Evolutionary conservation across 1,140 invertebrate species (phyloP), one percentile per base, ranked within the genome.

Genomic region (Atopsyche davidsoni): DNA sequence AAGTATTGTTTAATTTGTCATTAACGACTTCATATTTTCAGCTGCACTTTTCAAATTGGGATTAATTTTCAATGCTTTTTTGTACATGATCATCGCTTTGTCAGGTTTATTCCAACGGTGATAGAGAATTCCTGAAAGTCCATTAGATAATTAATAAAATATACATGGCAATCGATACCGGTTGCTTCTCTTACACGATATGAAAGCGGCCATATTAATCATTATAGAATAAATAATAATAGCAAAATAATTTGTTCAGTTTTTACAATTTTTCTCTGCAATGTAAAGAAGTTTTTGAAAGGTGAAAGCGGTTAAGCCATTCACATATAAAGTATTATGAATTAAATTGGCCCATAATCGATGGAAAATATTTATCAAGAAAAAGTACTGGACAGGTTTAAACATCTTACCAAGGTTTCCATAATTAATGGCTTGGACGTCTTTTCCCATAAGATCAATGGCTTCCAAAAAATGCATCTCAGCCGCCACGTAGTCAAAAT

Each of bases 61-160:
- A 64, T 92, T 80, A 2, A 93, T 63, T 60, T 76, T 66, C 25
- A 93, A 67, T 10, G 92, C 87, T 65, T 76, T 80, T 46, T 72
- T 71, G 62, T 97, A 97, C 66, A 82, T 80, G 45, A 76, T 62
- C 62, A 83, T 78, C 2, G 92, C 92, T 53, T 80, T 66, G 1
- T 80, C 67, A 53, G 79, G 75, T 73, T 86, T 91, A 42, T 86
- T 85, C 92, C 91, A 96, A 25, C 90, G 80, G 70, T 97, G 93
- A 72, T 96, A 96, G 1, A 96, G 72, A 19, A 97, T 92, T 53
- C 91, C 89, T 89, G 62, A 31, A 78, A 78, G 60, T 57, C 54
- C 59, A 51, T 60, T 19, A 49, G 60, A 58, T 16, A 2, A 48
- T 44, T 53, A 45, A 46, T 49, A 31, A 43, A 36, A 22, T 14